Conservation (phyloP, 1,140 invertebrate genomes). For the Drosophila rhopaloa region DNA sequence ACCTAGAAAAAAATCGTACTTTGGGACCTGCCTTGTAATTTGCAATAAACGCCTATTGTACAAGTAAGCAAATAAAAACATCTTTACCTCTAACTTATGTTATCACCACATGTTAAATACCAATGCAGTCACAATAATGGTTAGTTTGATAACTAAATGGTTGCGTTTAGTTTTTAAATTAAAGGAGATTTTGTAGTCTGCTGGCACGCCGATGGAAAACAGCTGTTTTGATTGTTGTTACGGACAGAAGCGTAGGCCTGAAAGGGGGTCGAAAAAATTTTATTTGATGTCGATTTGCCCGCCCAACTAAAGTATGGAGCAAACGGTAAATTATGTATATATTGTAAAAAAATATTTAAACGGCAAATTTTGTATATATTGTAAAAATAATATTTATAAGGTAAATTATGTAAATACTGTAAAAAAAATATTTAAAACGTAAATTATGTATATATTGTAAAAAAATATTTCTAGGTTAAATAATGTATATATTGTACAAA, state of each 20-base stretch:
- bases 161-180: not conserved
- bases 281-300: too few relatives aligned
- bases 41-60: not conserved
- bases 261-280: not conserved
- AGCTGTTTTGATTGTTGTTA: conserved; percentile 39
- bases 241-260: not conserved
- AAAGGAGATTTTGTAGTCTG: not conserved
- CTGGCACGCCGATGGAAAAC: conserved; percentile 14
- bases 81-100: not conserved
- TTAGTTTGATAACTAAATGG: not conserved
- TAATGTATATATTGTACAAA: too few relatives aligned
- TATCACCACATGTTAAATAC: not conserved
- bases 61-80: not conserved
- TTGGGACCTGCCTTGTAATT: not conserved
- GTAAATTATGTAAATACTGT: too few relatives aligned
- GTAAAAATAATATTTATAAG: too few relatives aligned
- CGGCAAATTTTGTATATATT: too few relatives aligned
- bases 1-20: not conserved
- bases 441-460: too few relatives aligned
- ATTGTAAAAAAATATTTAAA: too few relatives aligned
- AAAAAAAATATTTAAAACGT: too few relatives aligned
- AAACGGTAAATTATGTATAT: too few relatives aligned
- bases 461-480: too few relatives aligned
- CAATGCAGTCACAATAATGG: not conserved
- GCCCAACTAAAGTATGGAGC: too few relatives aligned